Evolutionary conservation across 2,888 invertebrate genomes (phyloP).

Genomic region (Peribatodes rhomboidaria): DNA sequence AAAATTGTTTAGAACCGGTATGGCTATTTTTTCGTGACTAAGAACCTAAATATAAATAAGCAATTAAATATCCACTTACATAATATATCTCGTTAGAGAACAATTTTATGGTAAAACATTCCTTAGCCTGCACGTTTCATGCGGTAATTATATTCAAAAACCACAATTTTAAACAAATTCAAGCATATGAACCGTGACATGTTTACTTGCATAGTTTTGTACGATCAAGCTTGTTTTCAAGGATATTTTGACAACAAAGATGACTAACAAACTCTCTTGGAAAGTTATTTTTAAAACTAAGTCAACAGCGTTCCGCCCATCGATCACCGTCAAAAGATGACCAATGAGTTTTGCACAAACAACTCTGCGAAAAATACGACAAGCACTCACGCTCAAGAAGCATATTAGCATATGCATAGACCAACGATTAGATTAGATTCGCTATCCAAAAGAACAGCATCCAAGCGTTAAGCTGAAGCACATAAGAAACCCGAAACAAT

Average conservation of each 20-base stretch:
- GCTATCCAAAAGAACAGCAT: constrained; percentile 32
- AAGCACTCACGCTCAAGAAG: constrained; percentile 26
- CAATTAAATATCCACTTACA: too few species aligned
- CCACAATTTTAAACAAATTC: background rate
- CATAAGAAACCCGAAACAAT: constrained; percentile 38
- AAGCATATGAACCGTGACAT: background rate
- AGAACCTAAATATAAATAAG: too few species aligned
- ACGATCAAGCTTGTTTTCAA: background rate
- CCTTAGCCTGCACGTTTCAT: background rate
- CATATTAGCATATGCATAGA: constrained; percentile 23
- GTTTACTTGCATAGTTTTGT: background rate
- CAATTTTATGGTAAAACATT: too few species aligned
- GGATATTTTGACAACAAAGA: constrained; percentile 7
- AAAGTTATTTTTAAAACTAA: constrained; percentile 22
- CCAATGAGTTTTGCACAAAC: constrained; percentile 16
- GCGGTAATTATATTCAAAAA: background rate
- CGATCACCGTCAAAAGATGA: constrained; percentile 14
- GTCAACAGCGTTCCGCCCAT: constrained; percentile 19
- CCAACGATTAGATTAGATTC: constrained; percentile 27
- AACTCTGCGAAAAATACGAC: constrained; percentile 3
- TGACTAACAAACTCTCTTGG: constrained; percentile 6
- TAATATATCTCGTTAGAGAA: too few species aligned
- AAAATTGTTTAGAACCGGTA: too few species aligned
- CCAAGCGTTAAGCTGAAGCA: constrained; percentile 26
- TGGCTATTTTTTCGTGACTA: too few species aligned